Conservation (phyloP, 2,888 invertebrate genomes). For the Lithophane ornitopus region DNA sequence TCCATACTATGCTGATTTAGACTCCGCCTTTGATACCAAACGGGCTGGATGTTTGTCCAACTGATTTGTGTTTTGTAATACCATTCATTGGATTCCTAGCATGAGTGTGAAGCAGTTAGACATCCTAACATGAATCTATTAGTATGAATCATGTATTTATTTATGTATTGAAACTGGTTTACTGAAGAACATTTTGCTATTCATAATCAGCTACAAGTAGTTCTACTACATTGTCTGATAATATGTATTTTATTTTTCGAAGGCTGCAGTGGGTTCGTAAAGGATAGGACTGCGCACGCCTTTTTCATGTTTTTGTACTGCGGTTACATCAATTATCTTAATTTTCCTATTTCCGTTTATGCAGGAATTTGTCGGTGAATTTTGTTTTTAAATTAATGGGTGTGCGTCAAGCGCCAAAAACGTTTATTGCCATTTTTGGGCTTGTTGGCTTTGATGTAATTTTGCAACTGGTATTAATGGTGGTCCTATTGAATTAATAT, state of each 20-base stretch:
- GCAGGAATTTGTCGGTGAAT: constrained; percentile 1
- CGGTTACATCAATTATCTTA: constrained; percentile 39
- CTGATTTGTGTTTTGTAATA: constrained; percentile 60
- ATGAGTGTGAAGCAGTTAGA: constrained; percentile 45
- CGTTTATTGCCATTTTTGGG: neutral
- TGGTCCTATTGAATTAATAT: neutral
- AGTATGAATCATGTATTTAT: constrained; percentile 40
- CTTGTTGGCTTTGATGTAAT: neutral
- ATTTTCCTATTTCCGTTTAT: constrained; percentile 44
- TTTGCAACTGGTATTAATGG: neutral
- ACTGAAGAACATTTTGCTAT: constrained; percentile 23
- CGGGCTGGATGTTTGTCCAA: constrained; percentile 52
- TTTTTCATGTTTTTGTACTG: constrained; percentile 48
- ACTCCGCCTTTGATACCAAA: constrained; percentile 59
- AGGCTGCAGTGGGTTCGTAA: constrained; percentile 11
- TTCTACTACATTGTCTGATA: constrained; percentile 9
- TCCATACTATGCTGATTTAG: constrained; percentile 52
- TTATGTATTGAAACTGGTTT: constrained; percentile 36
- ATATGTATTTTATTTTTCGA: constrained; percentile 35
- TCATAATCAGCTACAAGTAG: constrained; percentile 26
- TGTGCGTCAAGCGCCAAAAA: neutral
- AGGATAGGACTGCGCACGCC: constrained; percentile 46
- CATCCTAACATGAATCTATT: constrained; percentile 28
- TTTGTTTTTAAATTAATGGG: constrained; percentile 12
- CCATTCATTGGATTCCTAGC: constrained; percentile 36